Percentiles rank a stretch among this genome's conserved stretches.
These are phyloP conservation scores for Penaeus indicus DNA, from an alignment of 1,140 invertebrate genomes.

Conservation along the genomic window DNA sequence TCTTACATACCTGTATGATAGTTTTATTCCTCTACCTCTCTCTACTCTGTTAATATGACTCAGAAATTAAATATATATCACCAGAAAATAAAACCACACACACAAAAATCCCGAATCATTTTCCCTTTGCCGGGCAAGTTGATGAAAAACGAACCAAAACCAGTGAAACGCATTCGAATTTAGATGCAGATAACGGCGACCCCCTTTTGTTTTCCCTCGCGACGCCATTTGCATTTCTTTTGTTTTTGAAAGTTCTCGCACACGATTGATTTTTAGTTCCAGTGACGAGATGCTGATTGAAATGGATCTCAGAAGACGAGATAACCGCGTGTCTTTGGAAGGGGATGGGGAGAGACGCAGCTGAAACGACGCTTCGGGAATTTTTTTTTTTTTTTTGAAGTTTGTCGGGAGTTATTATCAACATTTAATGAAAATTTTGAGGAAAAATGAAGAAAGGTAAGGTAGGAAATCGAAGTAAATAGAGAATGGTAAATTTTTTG, in stretches of 20 bases:
- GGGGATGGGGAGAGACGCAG: not conserved
- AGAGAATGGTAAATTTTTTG: no score
- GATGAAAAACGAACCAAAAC: not conserved
- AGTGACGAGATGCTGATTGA: slow-evolving; percentile 53
- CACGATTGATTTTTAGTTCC: slow-evolving; percentile 65
- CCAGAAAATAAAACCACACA: no score
- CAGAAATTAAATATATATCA: not conserved
- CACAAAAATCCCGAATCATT: slow-evolving; percentile 6
- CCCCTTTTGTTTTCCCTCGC: slow-evolving; percentile 59
- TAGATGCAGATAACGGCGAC: slow-evolving; percentile 55
- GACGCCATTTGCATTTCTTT: slow-evolving; percentile 66
- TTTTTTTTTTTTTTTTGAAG: no score
- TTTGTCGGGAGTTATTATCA: no score
- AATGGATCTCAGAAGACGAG: not conserved
- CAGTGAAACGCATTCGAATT: slow-evolving; percentile 42
- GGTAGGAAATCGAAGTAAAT: no score
- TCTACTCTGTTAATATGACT: not conserved
- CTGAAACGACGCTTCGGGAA: no score
- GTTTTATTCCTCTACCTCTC: not conserved
- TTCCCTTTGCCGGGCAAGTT: not conserved
- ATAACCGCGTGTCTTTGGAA: no score
- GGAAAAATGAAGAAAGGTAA: no score
- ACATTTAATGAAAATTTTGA: no score
- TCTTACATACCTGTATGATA: no score
- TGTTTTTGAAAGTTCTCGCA: slow-evolving; percentile 57